Evolutionary conservation across 2,888 invertebrate genomes (phyloP).

Genomic region (Hydrotaea cyrtoneurina): DNA sequence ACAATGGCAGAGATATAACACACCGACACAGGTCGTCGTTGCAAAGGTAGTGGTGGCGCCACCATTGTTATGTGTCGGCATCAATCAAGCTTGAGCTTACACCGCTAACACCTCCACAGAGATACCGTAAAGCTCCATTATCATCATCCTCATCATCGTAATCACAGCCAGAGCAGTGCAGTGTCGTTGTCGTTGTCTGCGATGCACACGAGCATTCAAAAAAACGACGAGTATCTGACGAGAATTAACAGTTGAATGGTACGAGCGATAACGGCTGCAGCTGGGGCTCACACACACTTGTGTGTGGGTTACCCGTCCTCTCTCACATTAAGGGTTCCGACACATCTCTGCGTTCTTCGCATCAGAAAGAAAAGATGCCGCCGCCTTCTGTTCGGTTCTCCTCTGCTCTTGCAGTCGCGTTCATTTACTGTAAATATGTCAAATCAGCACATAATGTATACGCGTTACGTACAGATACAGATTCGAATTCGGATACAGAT

Average conservation of each 20-base stretch:
- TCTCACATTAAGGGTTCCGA: not conserved
- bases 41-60: slow-evolving; percentile 65
- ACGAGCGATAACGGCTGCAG: slow-evolving; percentile 17
- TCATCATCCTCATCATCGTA: slow-evolving; percentile 8
- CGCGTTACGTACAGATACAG: not conserved
- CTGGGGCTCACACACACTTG: no score
- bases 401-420: not conserved
- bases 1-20: slow-evolving; percentile 6
- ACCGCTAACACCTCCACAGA: slow-evolving; percentile 67
- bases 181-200: not conserved
- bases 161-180: not conserved
- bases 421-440: slow-evolving; percentile 31
- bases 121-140: slow-evolving; percentile 59
- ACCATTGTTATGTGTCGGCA: slow-evolving; percentile 62
- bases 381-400: no score
- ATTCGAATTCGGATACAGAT: not conserved
- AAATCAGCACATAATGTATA: slow-evolving; percentile 38
- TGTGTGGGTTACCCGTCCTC: not conserved
- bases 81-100: slow-evolving; percentile 64
- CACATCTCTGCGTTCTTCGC: not conserved
- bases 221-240: not conserved
- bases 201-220: not conserved
- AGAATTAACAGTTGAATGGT: not conserved
- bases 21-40: slow-evolving; percentile 12
- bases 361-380: not conserved